Conservation (phyloP, 2,888 invertebrate species). For the Cyclophora punctaria region DNA sequence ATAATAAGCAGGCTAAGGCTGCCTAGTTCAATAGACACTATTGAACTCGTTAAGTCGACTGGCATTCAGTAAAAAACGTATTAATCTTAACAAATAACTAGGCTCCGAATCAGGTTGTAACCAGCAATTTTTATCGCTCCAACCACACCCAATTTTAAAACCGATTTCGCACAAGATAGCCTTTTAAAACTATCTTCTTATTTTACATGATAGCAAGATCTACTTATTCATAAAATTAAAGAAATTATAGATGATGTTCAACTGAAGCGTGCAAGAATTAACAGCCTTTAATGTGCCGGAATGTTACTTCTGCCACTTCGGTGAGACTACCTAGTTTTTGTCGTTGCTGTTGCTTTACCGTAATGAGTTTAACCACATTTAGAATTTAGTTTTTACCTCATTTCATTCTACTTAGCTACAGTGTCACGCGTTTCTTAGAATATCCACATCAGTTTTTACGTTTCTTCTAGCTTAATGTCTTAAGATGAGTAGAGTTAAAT, state of each 20-base stretch:
- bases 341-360: background rate
- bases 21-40: conserved; percentile 12
- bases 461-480: no score
- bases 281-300: background rate
- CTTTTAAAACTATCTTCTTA: conserved; percentile 29
- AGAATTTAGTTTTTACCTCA: conserved; percentile 1
- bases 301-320: no score
- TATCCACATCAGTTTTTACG: no score
- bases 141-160: conserved; percentile 20
- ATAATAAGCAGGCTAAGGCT: conserved; percentile 8
- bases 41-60: conserved; percentile 6
- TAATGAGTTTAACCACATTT: conserved; percentile 1
- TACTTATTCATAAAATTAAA: conserved; percentile 28
- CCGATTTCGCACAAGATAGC: conserved; percentile 23
- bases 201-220: conserved; percentile 28
- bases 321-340: background rate
- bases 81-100: conserved; percentile 17
- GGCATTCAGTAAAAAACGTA: conserved; percentile 18
- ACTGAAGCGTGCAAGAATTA: conserved; percentile 16
- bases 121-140: conserved; percentile 12
- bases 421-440: no score
- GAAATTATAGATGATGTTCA: conserved; percentile 23
- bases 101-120: conserved; percentile 6
- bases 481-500: no score
- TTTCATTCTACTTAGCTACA: no score